Evolutionary conservation across 2,797 vertebrate species (phyloP).

Genomic region (Pseudocheirus occidentalis): DNA sequence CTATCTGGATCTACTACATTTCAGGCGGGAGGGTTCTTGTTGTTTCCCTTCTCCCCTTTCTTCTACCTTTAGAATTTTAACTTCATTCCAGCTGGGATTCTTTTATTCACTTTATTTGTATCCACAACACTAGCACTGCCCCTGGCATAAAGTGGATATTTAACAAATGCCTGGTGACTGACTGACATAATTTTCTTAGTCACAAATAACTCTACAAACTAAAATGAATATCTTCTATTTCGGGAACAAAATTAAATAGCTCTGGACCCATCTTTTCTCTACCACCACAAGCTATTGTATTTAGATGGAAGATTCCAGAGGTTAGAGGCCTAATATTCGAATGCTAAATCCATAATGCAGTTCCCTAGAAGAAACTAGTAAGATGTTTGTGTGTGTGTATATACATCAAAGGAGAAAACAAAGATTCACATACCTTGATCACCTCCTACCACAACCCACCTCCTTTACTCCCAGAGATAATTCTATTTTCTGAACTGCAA

Average conservation of each 20-base stretch:
- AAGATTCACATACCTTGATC: too few species aligned
- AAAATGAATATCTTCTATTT: slow-evolving; percentile 22
- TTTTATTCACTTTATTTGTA: neutral
- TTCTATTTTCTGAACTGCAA: neutral
- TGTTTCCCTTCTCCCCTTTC: neutral
- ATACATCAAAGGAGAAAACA: too few species aligned
- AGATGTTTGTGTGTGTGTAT: too few species aligned
- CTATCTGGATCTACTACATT: neutral
- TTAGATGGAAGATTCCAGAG: slow-evolving; percentile 37
- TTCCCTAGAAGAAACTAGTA: slow-evolving; percentile 65
- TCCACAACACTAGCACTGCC: neutral
- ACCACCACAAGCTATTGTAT: slow-evolving; percentile 15
- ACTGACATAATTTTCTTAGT: neutral
- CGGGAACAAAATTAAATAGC: slow-evolving; percentile 41
- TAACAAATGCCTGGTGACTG: neutral
- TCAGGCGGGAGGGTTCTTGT: too few species aligned
- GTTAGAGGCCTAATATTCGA: slow-evolving; percentile 13
- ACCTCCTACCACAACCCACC: neutral
- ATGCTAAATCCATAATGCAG: slow-evolving; percentile 38
- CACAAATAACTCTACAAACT: neutral
- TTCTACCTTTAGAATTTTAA: neutral
- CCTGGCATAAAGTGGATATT: neutral
- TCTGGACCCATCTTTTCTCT: neutral
- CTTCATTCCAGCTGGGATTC: neutral
- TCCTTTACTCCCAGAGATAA: neutral